These are phyloP conservation scores for Sipha flava DNA, from an alignment of 1,140 invertebrate species.

Conservation along the genomic window DNA sequence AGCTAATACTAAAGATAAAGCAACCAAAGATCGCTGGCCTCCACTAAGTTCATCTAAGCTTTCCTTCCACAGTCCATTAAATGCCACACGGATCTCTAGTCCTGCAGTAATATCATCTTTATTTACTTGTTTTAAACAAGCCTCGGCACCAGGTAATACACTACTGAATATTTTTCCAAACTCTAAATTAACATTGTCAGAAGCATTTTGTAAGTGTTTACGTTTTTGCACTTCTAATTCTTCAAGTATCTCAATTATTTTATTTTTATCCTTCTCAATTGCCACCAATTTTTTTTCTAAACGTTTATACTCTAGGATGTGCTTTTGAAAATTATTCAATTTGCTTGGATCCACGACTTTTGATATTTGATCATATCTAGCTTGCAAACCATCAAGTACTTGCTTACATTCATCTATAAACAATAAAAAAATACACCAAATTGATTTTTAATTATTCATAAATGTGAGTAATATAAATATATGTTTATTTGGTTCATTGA, in stretches of 20 bases:
- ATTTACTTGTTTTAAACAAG: conserved; percentile 70
- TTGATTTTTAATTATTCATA: too few species aligned
- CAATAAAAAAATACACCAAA: too few species aligned
- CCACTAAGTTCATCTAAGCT: conserved; percentile 91
- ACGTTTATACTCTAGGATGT: conserved; percentile 7
- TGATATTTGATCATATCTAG: conserved; percentile 43
- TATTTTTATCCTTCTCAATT: conserved; percentile 58
- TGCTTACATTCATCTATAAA: conserved; percentile 1
- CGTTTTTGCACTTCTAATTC: conserved; percentile 87
- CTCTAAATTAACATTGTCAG: conserved; percentile 73
- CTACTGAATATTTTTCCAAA: conserved; percentile 95
- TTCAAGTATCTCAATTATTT: conserved; percentile 71
- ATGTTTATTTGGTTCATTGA: too few species aligned
- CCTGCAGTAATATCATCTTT: conserved; percentile 71
- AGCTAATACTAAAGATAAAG: conserved; percentile 89
- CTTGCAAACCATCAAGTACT: conserved; percentile 2
- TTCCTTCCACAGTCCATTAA: conserved; percentile 94
- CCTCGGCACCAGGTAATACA: conserved; percentile 79
- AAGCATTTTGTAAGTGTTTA: conserved; percentile 67
- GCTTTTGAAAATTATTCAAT: conserved; percentile 25
- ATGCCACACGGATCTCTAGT: conserved; percentile 78
- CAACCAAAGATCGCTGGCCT: conserved; percentile 92
- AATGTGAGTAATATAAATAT: too few species aligned
- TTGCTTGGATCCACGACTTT: conserved; percentile 13
- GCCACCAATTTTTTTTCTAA: background rate